Evolutionary conservation across 2,888 invertebrate species (phyloP).

Genomic region (Erebia ligea): DNA sequence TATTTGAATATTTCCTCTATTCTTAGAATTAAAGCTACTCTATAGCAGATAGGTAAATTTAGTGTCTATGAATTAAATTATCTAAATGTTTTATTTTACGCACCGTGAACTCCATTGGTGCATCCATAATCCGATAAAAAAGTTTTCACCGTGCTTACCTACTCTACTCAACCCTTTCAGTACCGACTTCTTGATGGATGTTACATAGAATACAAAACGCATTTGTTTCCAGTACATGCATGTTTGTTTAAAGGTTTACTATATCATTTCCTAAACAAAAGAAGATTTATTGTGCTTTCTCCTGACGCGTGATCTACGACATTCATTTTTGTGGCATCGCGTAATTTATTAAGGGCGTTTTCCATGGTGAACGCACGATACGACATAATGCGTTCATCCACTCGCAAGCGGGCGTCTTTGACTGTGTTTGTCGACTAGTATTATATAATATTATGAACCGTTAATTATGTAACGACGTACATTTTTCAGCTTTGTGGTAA

Average conservation of each 20-base stretch:
- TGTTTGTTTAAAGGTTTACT: conserved; percentile 49
- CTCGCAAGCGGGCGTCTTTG: not conserved
- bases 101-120: conserved; percentile 23
- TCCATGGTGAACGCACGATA: not conserved
- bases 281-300: conserved; percentile 70
- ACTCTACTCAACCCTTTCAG: conserved; percentile 6
- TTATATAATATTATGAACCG: too few species aligned
- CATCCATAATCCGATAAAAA: conserved; percentile 22
- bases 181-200: conserved; percentile 35
- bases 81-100: conserved; percentile 31
- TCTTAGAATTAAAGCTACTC: conserved; percentile 26
- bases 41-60: not conserved
- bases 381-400: not conserved
- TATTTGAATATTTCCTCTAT: conserved; percentile 24
- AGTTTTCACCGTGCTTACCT: conserved; percentile 19
- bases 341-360: conserved; percentile 57
- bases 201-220: conserved; percentile 35
- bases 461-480: too few species aligned
- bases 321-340: conserved; percentile 56
- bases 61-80: conserved; percentile 27
- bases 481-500: too few species aligned
- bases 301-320: conserved; percentile 62
- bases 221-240: conserved; percentile 42
- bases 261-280: conserved; percentile 65
- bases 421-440: too few species aligned